Evolutionary conservation across 2,797 vertebrate species (phyloP), one percentile per base, ranked within the genome.

Genomic region (Argyrosomus regius): DNA sequence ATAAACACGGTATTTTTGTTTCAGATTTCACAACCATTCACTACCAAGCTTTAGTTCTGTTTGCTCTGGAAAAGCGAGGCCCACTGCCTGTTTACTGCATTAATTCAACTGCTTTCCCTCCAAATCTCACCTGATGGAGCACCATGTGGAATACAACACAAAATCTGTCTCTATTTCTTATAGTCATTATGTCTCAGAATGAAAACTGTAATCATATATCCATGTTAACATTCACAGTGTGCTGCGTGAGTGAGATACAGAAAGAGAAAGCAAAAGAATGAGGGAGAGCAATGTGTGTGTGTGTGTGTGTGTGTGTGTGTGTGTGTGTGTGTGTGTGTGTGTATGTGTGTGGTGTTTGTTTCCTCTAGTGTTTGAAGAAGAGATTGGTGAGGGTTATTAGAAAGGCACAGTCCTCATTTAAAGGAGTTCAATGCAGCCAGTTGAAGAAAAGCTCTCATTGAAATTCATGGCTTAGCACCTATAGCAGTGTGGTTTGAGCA

Each of bases 391-490:
- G 89, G 84, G 91, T 91, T 89, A 87, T 92, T 91, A 89, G 88
- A 90, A 90, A 86, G 89, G 88, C 85, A 82, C 79, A 79, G 90
- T 91, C 85, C 87, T 92, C 90, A 92, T 93, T 80, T 93, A 88
- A 92, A 91, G 87, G 87, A 91, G 81, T 89, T 94, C 81, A 94
- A 93, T 95, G 86, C 89, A 84, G 84, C 78, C 79, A 72, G 87
- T 75, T 78, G 72, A 94, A 96, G 92, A 94, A 87, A 93, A 92
- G 88, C 77, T 87, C 93, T 96, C 92, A 96, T 96, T 96, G 94
- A 96, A 96, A 96, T 97, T 95, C 95, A 95, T 95, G 94, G 95
- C 95, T 95, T 94, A 95, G 91, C 94, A 95, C 92, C 92, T 96
- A 94, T 95, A 91, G 92, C 90, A 88, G 85, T 88, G 90, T 86